These are phyloP conservation scores for Vimba vimba DNA, from an alignment of 2,113 vertebrate genomes.

Conservation along the genomic window DNA sequence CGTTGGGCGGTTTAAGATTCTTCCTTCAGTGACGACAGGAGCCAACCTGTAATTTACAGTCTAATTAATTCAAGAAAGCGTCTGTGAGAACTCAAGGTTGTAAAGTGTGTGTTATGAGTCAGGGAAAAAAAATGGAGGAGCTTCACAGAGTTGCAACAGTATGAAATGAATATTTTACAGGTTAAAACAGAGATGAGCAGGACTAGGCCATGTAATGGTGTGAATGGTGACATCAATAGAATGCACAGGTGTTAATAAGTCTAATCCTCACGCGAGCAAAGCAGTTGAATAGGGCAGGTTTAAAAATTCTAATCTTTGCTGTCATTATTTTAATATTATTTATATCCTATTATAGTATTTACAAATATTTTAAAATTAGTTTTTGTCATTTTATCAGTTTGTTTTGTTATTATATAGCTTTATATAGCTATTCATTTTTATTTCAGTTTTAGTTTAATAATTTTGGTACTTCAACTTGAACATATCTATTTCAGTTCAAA, in stretches of 20 bases:
- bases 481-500: too few species aligned
- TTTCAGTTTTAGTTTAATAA: not conserved
- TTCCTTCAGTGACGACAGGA: slow-evolving; percentile 37
- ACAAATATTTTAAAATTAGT: not conserved
- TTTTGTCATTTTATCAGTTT: not conserved
- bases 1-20: slow-evolving; percentile 29
- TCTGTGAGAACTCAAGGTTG: slow-evolving; percentile 51
- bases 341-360: not conserved
- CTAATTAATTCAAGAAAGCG: slow-evolving; percentile 59
- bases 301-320: not conserved
- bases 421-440: not conserved
- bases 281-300: not conserved
- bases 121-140: slow-evolving; percentile 9
- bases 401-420: not conserved
- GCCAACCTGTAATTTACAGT: slow-evolving; percentile 56
- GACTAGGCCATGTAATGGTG: not conserved
- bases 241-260: not conserved
- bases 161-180: slow-evolving; percentile 74
- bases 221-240: slow-evolving; percentile 1
- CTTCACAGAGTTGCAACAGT: slow-evolving; percentile 68
- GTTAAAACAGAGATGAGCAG: slow-evolving; percentile 66
- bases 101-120: slow-evolving; percentile 57
- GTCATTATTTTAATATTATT: not conserved
- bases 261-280: not conserved
- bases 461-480: not conserved